phyloP scores from a whole-genome alignment of 53 echinoderm and acorn worm genomes.

The Hippasteria phrygiana region DNA sequence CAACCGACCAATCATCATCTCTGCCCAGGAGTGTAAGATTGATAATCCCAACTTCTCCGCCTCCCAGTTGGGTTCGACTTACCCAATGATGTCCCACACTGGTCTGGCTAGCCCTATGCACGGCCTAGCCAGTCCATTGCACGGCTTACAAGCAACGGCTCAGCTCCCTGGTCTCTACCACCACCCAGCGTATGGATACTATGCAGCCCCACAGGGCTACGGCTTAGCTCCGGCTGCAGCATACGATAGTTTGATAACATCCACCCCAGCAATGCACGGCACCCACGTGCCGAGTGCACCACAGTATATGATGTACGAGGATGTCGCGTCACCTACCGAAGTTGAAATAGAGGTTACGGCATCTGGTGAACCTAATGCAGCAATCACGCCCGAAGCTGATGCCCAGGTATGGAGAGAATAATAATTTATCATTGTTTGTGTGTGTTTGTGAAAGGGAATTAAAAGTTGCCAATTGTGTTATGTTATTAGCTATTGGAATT shows the following conservation, averaged over 20 bases:
- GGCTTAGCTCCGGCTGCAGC: slow-evolving; percentile 1
- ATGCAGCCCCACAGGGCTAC: slow-evolving; percentile 41
- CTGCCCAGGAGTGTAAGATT: slow-evolving; percentile 50
- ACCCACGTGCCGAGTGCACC: neutral
- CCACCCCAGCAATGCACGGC: slow-evolving; percentile 37
- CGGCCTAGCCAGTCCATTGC: slow-evolving; percentile 39
- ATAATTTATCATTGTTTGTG: no score
- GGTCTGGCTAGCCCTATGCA: slow-evolving; percentile 24
- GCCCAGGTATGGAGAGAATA: neutral
- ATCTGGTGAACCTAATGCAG: neutral
- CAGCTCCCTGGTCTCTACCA: slow-evolving; percentile 19
- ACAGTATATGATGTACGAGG: slow-evolving; percentile 17
- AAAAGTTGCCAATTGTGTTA: neutral
- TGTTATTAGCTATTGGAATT: no score
- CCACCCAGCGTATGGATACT: slow-evolving; percentile 36
- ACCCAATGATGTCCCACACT: slow-evolving; percentile 13
- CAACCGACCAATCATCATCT: slow-evolving; percentile 60
- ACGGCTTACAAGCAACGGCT: slow-evolving; percentile 13
- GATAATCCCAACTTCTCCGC: slow-evolving; percentile 37
- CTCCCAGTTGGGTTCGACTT: neutral
- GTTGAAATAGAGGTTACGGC: neutral
- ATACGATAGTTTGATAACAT: slow-evolving; percentile 29
- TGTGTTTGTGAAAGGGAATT: neutral
- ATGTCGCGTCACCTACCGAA: slow-evolving; percentile 22
- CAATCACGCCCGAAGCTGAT: neutral